Evolutionary conservation across 2,797 vertebrate genomes (phyloP).

Genomic region (Acipenser ruthenus): DNA sequence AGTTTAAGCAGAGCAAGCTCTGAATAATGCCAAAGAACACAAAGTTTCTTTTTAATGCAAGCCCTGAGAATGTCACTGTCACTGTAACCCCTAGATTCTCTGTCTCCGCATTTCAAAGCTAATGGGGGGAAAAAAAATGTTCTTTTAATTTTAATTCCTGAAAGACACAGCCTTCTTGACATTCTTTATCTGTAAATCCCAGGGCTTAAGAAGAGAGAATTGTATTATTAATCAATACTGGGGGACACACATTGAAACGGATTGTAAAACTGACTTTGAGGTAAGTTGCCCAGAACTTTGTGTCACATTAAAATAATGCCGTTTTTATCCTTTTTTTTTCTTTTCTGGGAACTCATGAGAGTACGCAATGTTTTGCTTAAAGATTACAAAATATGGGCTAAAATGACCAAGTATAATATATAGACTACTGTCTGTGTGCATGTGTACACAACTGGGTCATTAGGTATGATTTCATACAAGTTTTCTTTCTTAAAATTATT

Average conservation of each 20-base stretch:
- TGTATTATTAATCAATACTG: conserved; percentile 4
- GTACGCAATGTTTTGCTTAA: background rate
- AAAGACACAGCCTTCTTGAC: background rate
- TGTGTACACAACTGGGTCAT: too few relatives aligned
- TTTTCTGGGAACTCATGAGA: background rate
- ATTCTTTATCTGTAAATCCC: background rate
- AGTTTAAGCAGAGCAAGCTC: background rate
- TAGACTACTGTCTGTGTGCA: too few relatives aligned
- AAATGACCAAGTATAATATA: too few relatives aligned
- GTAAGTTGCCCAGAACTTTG: background rate
- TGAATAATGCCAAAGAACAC: background rate
- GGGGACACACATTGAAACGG: background rate
- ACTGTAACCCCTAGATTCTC: background rate
- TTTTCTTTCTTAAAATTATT: too few relatives aligned
- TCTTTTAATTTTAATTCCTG: conserved; percentile 7
- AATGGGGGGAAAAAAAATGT: background rate
- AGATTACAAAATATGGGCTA: background rate
- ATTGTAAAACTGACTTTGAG: background rate
- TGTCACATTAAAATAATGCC: background rate
- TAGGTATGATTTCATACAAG: too few relatives aligned
- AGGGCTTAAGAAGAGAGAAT: background rate
- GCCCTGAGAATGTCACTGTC: conserved; percentile 2
- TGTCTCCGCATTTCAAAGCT: background rate
- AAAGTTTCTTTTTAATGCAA: background rate
- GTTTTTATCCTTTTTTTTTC: conserved; percentile 8